Percentiles rank a stretch among this genome's conserved stretches.
These are phyloP conservation scores for Scaptomyza pallida DNA, from an alignment of 1,140 invertebrate genomes.

Conservation along the genomic window DNA sequence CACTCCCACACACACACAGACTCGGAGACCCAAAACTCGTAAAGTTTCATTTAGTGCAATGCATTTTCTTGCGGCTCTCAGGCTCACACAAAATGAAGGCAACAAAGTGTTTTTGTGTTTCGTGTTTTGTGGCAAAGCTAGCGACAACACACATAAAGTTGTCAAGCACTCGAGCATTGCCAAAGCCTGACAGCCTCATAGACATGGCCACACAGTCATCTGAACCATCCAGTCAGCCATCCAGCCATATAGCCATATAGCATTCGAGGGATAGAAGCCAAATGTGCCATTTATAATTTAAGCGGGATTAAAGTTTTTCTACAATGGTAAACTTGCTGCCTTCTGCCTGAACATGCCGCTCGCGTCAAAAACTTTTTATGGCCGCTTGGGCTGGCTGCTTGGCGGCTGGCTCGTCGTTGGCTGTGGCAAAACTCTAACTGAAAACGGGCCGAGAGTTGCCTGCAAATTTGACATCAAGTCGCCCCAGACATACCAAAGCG, in stretches of 20 bases:
- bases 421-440: constrained; percentile 32
- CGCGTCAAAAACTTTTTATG: constrained; percentile 75
- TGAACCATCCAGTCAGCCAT: neutral
- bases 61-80: constrained; percentile 59
- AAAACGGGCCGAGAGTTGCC: constrained; percentile 55
- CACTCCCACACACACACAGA: too few relatives aligned
- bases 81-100: constrained; percentile 64
- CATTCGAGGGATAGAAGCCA: constrained; percentile 47
- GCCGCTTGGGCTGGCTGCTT: constrained; percentile 9
- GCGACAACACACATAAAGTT: constrained; percentile 77
- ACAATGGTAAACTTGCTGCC: constrained; percentile 71
- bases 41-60: constrained; percentile 72
- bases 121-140: constrained; percentile 38
- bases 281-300: constrained; percentile 82
- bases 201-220: constrained; percentile 2
- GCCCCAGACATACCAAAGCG: constrained; percentile 74
- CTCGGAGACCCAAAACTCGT: constrained; percentile 26
- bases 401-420: neutral
- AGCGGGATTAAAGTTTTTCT: constrained; percentile 78
- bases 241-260: neutral
- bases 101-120: constrained; percentile 79
- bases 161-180: constrained; percentile 55
- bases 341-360: constrained; percentile 72
- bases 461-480: constrained; percentile 73
- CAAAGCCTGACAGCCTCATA: constrained; percentile 29